Conservation (phyloP, 2,888 invertebrate species). For the Epinotia ramella region DNA sequence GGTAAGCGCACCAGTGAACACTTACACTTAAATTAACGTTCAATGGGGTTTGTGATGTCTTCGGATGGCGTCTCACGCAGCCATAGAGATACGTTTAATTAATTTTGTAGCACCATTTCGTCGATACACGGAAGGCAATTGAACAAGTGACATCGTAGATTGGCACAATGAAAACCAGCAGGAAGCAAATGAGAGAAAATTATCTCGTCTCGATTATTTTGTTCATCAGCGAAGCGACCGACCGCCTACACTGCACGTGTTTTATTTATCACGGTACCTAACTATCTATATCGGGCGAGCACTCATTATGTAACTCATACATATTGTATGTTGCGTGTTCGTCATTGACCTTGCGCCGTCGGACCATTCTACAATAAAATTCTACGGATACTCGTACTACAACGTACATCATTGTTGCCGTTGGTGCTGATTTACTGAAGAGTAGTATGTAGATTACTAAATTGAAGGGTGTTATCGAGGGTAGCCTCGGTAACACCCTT, state of each 20-base stretch:
- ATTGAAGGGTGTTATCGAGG: no score
- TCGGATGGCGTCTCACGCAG: constrained; percentile 3
- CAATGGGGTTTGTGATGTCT: not conserved
- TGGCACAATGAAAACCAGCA: constrained; percentile 60
- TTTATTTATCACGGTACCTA: constrained; percentile 32
- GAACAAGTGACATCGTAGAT: constrained; percentile 42
- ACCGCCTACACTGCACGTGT: constrained; percentile 8
- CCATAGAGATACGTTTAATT: constrained; percentile 31
- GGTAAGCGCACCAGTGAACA: constrained; percentile 7
- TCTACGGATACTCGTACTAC: constrained; percentile 35
- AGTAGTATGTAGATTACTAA: no score
- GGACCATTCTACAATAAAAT: constrained; percentile 37
- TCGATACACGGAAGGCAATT: constrained; percentile 37
- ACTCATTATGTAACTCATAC: constrained; percentile 45
- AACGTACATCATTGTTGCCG: constrained; percentile 26
- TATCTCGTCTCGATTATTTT: constrained; percentile 30
- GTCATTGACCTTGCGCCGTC: constrained; percentile 43
- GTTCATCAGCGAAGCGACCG: constrained; percentile 23
- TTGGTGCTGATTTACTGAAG: no score
- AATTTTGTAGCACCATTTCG: constrained; percentile 31
- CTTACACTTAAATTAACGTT: not conserved
- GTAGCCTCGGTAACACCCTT: no score
- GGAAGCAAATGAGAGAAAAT: constrained; percentile 53
- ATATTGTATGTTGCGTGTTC: constrained; percentile 46
- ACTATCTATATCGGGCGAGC: constrained; percentile 36